These are phyloP conservation scores for Carassius gibelio DNA, from an alignment of 2,113 vertebrate species.

Conservation along the genomic window DNA sequence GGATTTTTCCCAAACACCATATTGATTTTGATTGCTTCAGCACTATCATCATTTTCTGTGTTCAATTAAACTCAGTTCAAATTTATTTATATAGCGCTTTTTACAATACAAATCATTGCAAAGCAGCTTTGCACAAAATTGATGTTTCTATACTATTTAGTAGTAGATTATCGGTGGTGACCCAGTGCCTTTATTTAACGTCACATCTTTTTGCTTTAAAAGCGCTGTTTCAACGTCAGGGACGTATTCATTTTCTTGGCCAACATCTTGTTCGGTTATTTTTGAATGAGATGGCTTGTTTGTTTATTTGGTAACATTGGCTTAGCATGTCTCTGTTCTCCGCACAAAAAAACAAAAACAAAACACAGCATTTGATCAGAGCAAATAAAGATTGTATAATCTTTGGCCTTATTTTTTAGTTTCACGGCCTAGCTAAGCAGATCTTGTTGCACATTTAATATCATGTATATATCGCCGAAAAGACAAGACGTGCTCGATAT, in stretches of 20 bases:
- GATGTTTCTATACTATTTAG: too few species aligned
- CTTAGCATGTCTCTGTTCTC: background rate
- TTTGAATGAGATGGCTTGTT: background rate
- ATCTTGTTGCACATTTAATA: background rate
- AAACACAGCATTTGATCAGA: background rate
- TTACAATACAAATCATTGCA: too few species aligned
- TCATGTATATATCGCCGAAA: background rate
- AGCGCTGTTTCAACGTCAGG: background rate
- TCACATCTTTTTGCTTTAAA: background rate
- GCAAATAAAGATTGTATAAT: background rate
- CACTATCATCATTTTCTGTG: background rate
- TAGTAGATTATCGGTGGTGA: too few species aligned
- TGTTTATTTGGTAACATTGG: background rate
- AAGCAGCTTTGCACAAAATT: too few species aligned
- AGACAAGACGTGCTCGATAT: background rate
- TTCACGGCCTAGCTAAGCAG: background rate
- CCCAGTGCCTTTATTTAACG: too few species aligned
- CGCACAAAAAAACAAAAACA: background rate
- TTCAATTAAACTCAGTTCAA: too few species aligned
- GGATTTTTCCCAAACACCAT: background rate
- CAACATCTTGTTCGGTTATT: background rate
- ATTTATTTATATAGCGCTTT: too few species aligned
- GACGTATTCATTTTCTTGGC: background rate
- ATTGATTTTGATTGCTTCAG: background rate
- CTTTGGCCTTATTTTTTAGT: background rate